These are phyloP conservation scores for Cuculus canorus DNA, from an alignment of 2,797 vertebrate genomes.

Conservation along the genomic window DNA sequence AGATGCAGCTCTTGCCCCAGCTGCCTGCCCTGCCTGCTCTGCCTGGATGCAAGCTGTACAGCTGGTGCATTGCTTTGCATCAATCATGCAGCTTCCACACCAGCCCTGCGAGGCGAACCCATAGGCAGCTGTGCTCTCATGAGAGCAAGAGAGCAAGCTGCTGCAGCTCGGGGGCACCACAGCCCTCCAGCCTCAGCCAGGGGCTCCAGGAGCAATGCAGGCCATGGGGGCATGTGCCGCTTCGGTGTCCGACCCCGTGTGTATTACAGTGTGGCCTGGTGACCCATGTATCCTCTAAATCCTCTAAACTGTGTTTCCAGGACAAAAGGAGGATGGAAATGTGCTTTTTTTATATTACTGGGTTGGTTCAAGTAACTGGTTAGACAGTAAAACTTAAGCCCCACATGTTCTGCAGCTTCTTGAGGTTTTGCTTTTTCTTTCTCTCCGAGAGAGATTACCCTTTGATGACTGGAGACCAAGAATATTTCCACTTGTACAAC, in stretches of 20 bases:
- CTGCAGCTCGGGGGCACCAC: accelerated
- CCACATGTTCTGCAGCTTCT: not conserved
- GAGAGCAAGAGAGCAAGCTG: not conserved
- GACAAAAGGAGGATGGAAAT: not conserved
- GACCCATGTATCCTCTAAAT: not conserved
- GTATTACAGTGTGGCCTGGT: not conserved
- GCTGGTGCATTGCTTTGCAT: accelerated
- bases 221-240: accelerated
- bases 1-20: not conserved
- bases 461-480: conserved; percentile 24
- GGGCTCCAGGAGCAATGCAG: not conserved
- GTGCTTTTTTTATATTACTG: not conserved
- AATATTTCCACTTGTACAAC: not conserved
- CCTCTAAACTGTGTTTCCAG: not conserved
- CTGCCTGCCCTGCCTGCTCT: not conserved
- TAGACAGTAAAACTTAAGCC: not conserved
- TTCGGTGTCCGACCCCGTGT: accelerated
- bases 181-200: not conserved
- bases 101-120: accelerated
- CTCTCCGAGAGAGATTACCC: not conserved
- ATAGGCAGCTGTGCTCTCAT: accelerated
- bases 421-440: conserved; percentile 43
- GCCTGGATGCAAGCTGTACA: not conserved
- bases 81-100: accelerated
- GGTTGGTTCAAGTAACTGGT: not conserved